phyloP scores from a whole-genome alignment of 2,888 invertebrate species.

The Chaetoderma sp. region DNA sequence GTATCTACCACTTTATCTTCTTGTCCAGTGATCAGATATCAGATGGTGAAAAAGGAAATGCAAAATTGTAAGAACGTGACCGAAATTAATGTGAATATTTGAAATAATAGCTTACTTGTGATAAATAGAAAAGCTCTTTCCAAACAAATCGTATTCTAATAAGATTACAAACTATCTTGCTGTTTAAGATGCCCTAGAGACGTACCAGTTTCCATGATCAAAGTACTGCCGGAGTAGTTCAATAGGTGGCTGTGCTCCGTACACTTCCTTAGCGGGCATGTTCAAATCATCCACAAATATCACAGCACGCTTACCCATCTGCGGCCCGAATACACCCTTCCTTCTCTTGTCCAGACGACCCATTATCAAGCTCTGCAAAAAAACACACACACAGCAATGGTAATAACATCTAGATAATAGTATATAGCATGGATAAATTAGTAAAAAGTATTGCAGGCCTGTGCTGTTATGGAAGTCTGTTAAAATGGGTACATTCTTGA shows the following conservation, averaged over 20 bases:
- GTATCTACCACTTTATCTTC: too few relatives aligned
- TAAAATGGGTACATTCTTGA: too few relatives aligned
- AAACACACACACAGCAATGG: background rate
- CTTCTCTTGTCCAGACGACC: slow-evolving; percentile 71
- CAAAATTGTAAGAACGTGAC: too few relatives aligned
- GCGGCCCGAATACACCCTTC: slow-evolving; percentile 82
- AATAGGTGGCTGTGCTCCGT: slow-evolving; percentile 88
- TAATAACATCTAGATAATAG: background rate
- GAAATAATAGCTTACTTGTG: too few relatives aligned
- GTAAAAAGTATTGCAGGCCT: background rate
- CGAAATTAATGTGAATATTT: too few relatives aligned
- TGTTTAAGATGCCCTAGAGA: too few relatives aligned
- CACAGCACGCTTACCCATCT: slow-evolving; percentile 81
- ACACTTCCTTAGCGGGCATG: slow-evolving; percentile 86
- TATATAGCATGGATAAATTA: background rate
- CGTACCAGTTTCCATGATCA: slow-evolving; percentile 86
- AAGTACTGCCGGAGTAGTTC: slow-evolving; percentile 85
- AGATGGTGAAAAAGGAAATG: too few relatives aligned
- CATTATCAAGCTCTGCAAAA: slow-evolving; percentile 70
- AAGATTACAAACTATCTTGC: too few relatives aligned
- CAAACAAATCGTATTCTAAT: too few relatives aligned
- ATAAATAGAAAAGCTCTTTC: too few relatives aligned
- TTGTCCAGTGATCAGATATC: too few relatives aligned
- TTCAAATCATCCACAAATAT: slow-evolving; percentile 91
- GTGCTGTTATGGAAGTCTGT: too few relatives aligned